Percentiles rank a stretch among this genome's conserved stretches.
Evolutionary conservation across 92 coral and sea anemone species (phyloP).

Genomic region (Epizoanthus fatuus): DNA sequence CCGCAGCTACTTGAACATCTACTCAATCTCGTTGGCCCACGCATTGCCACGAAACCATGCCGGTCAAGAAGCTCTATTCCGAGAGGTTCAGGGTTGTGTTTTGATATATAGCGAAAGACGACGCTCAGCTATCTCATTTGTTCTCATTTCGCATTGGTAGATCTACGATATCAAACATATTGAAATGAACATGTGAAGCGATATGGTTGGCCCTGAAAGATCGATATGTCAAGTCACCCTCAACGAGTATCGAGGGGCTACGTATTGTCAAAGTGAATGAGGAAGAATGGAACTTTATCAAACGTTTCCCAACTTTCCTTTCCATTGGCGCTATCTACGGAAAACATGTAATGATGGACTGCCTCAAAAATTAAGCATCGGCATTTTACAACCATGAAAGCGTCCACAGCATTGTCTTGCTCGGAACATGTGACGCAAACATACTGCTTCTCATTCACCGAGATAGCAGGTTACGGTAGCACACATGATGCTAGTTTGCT

Average conservation of each 20-base stretch:
- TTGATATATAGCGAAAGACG: slow-evolving; percentile 26
- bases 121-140: background rate
- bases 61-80: slow-evolving; percentile 1
- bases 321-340: no score
- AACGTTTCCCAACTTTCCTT: no score
- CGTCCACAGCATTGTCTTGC: no score
- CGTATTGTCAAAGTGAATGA: background rate
- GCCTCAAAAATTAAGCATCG: no score
- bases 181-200: slow-evolving; percentile 17
- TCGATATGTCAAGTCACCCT: background rate
- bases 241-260: background rate
- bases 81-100: background rate
- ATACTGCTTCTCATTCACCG: no score
- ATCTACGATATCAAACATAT: no score
- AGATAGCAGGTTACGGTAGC: no score
- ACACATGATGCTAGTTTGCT: no score
- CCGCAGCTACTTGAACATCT: slow-evolving; percentile 24
- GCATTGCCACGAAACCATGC: background rate
- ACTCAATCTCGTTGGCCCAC: slow-evolving; percentile 13
- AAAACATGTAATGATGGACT: no score
- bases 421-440: no score
- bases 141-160: background rate
- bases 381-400: no score
- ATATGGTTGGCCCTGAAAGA: slow-evolving; percentile 12
- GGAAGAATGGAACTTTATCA: background rate